Conservation (phyloP, 2,797 vertebrate genomes). For the Antennarius maculatus region DNA sequence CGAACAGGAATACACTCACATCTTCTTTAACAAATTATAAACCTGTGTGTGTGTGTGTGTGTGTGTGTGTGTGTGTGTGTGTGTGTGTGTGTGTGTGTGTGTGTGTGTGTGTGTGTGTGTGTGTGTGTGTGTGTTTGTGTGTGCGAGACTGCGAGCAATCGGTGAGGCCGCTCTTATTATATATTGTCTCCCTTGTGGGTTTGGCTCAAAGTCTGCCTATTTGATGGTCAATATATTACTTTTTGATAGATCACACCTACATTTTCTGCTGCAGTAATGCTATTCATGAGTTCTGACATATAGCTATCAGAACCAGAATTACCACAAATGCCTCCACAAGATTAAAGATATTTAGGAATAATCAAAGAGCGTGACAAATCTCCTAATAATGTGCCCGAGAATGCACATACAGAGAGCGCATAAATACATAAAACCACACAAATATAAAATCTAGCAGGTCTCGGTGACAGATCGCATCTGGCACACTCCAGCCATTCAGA, state of each 20-base stretch:
- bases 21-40: constrained; percentile 44
- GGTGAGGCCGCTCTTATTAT: constrained; percentile 12
- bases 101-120: not conserved
- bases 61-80: too few relatives aligned
- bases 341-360: constrained; percentile 48
- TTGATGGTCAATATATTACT: constrained; percentile 37
- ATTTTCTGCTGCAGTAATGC: constrained; percentile 46
- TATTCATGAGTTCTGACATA: constrained; percentile 64
- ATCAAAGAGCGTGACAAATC: constrained; percentile 27
- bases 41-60: constrained; percentile 8
- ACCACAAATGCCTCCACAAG: constrained; percentile 32
- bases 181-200: constrained; percentile 28
- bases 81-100: too few relatives aligned
- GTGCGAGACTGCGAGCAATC: not conserved
- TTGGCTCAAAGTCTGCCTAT: constrained; percentile 31
- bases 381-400: not conserved
- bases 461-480: constrained; percentile 51
- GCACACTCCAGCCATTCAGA: constrained; percentile 56
- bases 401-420: constrained; percentile 17
- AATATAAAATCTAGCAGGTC: constrained; percentile 17
- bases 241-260: constrained; percentile 49
- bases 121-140: not conserved
- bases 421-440: constrained; percentile 45
- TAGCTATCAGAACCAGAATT: constrained; percentile 47
- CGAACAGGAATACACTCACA: constrained; percentile 27